These are phyloP conservation scores for Clepsis dumicolana DNA, from an alignment of 2,888 invertebrate species.

Conservation along the genomic window DNA sequence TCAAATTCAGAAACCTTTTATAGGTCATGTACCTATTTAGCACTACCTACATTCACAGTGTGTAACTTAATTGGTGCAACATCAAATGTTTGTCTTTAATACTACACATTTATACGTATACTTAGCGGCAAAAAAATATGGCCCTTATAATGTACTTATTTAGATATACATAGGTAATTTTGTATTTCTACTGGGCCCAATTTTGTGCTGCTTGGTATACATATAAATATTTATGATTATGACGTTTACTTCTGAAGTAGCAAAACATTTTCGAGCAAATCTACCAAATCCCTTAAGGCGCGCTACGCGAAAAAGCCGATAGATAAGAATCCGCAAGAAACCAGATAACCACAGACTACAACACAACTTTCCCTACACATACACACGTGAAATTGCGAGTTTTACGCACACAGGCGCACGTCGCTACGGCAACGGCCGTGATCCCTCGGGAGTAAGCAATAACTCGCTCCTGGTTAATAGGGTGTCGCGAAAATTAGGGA, in stretches of 20 bases:
- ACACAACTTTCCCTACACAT: conserved; percentile 61
- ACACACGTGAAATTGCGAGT: conserved; percentile 58
- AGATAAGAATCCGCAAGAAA: conserved; percentile 71
- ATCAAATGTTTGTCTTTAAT: too few relatives aligned
- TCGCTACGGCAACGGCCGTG: conserved; percentile 67
- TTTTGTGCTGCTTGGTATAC: too few relatives aligned
- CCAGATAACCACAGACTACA: conserved; percentile 71
- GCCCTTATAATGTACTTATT: too few relatives aligned
- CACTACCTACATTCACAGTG: not conserved
- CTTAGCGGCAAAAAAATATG: too few relatives aligned
- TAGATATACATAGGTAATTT: too few relatives aligned
- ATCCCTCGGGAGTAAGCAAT: conserved; percentile 74
- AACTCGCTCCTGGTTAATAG: conserved; percentile 78
- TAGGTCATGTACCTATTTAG: not conserved
- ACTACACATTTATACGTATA: too few relatives aligned
- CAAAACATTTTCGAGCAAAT: conserved; percentile 45
- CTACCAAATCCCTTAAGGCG: conserved; percentile 55
- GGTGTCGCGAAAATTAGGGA: conserved; percentile 79
- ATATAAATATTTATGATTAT: not conserved
- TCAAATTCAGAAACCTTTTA: not conserved
- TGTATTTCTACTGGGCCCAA: too few relatives aligned
- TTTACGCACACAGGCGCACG: conserved; percentile 64
- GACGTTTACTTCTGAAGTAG: not conserved
- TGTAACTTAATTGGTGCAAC: not conserved
- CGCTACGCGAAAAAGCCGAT: conserved; percentile 46